Percentiles rank a stretch among this genome's conserved stretches.
Conservation (phyloP, 1,140 invertebrate species). For the Cotesia typhae region DNA sequence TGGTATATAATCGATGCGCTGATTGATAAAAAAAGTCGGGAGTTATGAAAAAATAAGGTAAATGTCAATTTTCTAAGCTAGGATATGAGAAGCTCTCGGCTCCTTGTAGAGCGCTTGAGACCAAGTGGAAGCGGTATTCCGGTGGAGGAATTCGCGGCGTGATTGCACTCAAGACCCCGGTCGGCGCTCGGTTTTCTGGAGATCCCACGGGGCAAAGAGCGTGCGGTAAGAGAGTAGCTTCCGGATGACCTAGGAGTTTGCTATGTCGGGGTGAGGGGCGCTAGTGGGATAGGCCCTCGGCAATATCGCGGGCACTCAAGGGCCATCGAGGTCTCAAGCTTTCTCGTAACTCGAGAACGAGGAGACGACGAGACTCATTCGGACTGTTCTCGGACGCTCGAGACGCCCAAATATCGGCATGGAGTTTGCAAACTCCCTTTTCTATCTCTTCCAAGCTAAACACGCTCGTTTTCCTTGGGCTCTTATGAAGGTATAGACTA, state of each 20-base stretch:
- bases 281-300: conserved; percentile 49
- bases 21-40: neutral
- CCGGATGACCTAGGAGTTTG: too few relatives aligned
- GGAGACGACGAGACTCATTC: conserved; percentile 12
- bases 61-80: neutral
- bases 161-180: conserved; percentile 61
- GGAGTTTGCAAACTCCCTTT: neutral
- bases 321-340: conserved; percentile 59
- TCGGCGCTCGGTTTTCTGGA: neutral
- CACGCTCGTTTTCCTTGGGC: neutral
- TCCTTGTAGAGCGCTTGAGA: neutral
- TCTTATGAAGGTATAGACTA: neutral
- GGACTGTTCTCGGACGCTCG: neutral
- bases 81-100: neutral
- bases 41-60: neutral
- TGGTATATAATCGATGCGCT: neutral
- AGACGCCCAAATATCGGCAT: neutral
- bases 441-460: conserved; percentile 7
- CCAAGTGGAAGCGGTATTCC: neutral
- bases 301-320: conserved; percentile 66
- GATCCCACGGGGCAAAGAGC: neutral
- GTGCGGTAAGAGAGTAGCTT: too few relatives aligned
- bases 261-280: neutral
- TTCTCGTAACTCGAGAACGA: conserved; percentile 17
- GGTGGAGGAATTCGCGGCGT: conserved; percentile 44